These are phyloP conservation scores for Cairina moschata DNA, from an alignment of 2,113 vertebrate genomes.

Conservation along the genomic window DNA sequence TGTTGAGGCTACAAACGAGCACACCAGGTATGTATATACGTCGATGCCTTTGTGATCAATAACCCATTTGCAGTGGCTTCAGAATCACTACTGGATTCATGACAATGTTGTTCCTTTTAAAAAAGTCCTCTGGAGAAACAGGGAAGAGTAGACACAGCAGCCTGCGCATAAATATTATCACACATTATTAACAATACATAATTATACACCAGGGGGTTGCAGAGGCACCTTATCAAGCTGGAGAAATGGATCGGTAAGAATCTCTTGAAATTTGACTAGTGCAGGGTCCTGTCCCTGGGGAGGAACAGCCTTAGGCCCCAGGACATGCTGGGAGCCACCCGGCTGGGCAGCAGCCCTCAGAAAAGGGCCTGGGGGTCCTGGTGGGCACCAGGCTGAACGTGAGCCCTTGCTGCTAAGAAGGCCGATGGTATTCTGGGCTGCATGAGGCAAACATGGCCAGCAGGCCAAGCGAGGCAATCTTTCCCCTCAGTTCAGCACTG, in stretches of 20 bases:
- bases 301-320: too few species aligned
- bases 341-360: too few species aligned
- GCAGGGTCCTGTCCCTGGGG: too few species aligned
- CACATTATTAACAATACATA: background rate
- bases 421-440: too few species aligned
- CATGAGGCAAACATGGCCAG: too few species aligned
- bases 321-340: too few species aligned
- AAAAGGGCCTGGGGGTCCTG: too few species aligned
- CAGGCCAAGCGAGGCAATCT: too few species aligned
- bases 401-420: too few species aligned
- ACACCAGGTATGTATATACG: background rate
- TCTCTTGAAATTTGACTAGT: background rate
- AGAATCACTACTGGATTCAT: fast-evolving
- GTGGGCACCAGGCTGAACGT: too few species aligned
- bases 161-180: fast-evolving
- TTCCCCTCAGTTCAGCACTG: too few species aligned
- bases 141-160: background rate
- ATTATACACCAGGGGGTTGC: background rate
- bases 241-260: background rate
- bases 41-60: background rate
- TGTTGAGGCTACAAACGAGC: background rate
- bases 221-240: background rate
- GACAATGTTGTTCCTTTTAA: background rate
- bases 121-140: background rate
- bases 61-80: background rate